Percentiles rank a stretch among this genome's conserved stretches.
phyloP scores from a whole-genome alignment of 2,113 vertebrate species.

The Rutilus rutilus region DNA sequence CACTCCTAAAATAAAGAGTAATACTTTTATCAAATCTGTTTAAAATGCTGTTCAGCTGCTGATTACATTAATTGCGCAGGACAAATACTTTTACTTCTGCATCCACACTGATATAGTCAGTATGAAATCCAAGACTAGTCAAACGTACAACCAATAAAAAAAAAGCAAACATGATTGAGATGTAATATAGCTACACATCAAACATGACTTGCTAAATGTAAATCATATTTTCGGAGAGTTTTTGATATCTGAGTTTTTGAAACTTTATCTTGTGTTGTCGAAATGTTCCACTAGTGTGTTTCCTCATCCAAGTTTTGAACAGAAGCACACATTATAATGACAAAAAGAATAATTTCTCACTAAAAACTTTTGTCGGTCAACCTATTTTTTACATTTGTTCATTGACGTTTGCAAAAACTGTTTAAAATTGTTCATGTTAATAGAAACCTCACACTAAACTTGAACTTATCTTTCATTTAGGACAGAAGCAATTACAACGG shows the following conservation, averaged over 20 bases:
- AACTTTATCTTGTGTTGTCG: neutral
- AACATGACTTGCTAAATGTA: neutral
- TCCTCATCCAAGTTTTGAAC: neutral
- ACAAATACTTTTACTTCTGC: too few species aligned
- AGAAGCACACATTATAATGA: neutral
- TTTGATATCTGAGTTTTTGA: neutral
- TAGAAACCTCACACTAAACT: neutral
- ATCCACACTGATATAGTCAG: too few species aligned
- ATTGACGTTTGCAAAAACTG: neutral
- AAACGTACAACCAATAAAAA: too few species aligned
- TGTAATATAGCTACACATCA: neutral
- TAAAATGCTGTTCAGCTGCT: neutral
- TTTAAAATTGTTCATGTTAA: neutral
- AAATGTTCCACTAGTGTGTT: neutral
- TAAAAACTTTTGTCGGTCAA: neutral
- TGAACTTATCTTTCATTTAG: neutral
- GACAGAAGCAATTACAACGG: neutral
- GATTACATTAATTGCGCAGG: too few species aligned
- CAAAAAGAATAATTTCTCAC: neutral
- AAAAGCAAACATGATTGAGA: too few species aligned
- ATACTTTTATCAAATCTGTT: neutral
- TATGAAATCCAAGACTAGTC: too few species aligned
- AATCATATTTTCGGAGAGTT: neutral
- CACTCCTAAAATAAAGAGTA: neutral
- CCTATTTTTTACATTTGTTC: neutral